Conservation (phyloP, 2,797 vertebrate genomes). For the Alauda arvensis region DNA sequence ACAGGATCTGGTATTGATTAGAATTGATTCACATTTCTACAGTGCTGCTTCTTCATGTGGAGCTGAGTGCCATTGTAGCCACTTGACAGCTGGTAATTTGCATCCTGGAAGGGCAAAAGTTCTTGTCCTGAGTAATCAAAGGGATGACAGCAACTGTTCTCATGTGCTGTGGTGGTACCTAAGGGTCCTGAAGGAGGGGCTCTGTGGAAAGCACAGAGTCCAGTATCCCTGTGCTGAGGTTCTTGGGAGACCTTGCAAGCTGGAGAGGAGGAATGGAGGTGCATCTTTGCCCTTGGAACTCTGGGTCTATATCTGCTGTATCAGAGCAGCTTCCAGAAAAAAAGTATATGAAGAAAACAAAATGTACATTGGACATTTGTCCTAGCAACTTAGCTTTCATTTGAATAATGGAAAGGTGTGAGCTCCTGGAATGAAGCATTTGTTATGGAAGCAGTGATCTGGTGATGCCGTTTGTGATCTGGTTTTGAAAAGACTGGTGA, state of each 20-base stretch:
- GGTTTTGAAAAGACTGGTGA: not conserved
- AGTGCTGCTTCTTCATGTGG: not conserved
- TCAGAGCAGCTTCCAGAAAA: not conserved
- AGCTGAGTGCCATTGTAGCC: not conserved
- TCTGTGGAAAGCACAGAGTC: not conserved
- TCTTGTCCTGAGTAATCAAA: fast-evolving
- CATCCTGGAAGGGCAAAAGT: not conserved
- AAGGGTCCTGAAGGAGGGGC: not conserved
- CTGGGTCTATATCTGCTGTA: not conserved
- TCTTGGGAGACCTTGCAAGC: not conserved
- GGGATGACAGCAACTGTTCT: fast-evolving
- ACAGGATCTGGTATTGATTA: not conserved
- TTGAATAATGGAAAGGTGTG: not conserved
- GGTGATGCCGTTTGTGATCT: not conserved
- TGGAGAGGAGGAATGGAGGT: not conserved
- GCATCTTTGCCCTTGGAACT: not conserved
- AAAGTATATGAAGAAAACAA: not conserved
- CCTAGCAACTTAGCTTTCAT: not conserved
- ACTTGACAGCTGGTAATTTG: not conserved
- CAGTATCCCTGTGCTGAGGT: not conserved
- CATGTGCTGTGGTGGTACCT: not conserved
- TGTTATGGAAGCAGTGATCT: not conserved
- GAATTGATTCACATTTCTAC: slow-evolving; percentile 6
- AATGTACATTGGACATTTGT: not conserved
- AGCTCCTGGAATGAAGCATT: not conserved